Evolutionary conservation across 2,797 vertebrate species (phyloP), one percentile per base, ranked within the genome.

Genomic region (Tarsius wallacei): DNA sequence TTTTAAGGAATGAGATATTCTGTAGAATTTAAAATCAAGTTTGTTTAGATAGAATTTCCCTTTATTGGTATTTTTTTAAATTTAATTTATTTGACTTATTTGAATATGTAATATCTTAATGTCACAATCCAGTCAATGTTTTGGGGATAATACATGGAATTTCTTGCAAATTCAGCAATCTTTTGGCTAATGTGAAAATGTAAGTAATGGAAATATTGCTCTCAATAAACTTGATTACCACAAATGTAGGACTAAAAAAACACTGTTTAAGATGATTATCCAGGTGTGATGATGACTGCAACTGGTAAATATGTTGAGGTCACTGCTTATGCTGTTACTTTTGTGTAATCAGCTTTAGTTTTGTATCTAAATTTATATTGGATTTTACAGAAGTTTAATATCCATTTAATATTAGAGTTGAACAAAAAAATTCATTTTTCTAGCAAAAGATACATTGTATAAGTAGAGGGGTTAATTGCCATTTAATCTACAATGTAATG

Each of bases 311-410:
- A 36, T 31, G 6, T 47, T 47, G 61, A 82, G 49, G 47, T 57
- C 17, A 80, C 19, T 76, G 42, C 47, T 90, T 47, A n/a, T 49
- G 26, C 17, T n/a, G 92, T 21, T 85, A 83, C 28, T 57, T 93
- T 94, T 78, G 42, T 61, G 7, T 77, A 81, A 42, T 78, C 33
- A 86, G 61, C 31, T 87, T 26, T 96, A 42, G 33, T 84, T 92
- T 83, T 92, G 33, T 78, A 47, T 93, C n/a, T 91, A 53, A 74
- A 11, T 88, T 86, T 96, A 57, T 93, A 63, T 95, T 93, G 89
- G 7, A 74, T 68, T 96, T 85, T 42, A 88, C 94, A 73, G 10
- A 78, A 93, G 28, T 91, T 59, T 77, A 71, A 21, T 81, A 70
- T 16, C n/a, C 19, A 26, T 59, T 87, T 94, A 84, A 47, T 87